Evolutionary conservation across 1,140 invertebrate species (phyloP), one percentile per base, ranked within the genome.

Genomic region (Bombus balteatus): DNA sequence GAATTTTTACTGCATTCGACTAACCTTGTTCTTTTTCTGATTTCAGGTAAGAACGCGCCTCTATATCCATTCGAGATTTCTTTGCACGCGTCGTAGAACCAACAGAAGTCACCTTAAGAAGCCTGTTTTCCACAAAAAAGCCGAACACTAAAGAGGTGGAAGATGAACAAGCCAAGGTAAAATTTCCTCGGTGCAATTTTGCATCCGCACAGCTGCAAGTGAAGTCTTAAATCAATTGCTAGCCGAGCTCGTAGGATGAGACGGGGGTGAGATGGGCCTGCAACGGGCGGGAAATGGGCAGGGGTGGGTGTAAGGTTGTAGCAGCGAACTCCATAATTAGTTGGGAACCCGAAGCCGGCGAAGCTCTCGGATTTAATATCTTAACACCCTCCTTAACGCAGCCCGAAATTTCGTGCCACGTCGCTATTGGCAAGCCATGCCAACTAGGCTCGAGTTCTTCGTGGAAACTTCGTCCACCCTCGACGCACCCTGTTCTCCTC

Each of bases 211-310:
- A 92, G 90, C 91, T 93, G 92, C 89, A 80, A 88, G 76, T 92
- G 91, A 92, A 92, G 92, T 92, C 89, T 92, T 93, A 93, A 93
- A 93, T 93, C 92, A 93, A 93, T 93, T 92, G 91, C 88, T 82
- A 90, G 65, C 85, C 73, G 85, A 79, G 70, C 53, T 80, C 83
- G 84, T 74, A 86, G 86, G 28, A 65, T 25, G 65, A 65, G 72
- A 32, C 9, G 34, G 18, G 28, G 32, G 22, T 6, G 34, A 66
- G 68, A 28, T 70, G 83, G 70, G 25, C 65, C 74, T 77, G 66
- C 66, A 66, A 41, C 71, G 43, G 72, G 62, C 32, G 70, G 59
- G 53, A 57, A 57, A 65, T 32, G 74, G 47, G 32, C 34, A 74
- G 32, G 53, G 34, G 32, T 28, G 73, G 57, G 81, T 85, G 86